Conservation (phyloP, 2,797 vertebrate genomes). For the Epinephelus coioides region DNA sequence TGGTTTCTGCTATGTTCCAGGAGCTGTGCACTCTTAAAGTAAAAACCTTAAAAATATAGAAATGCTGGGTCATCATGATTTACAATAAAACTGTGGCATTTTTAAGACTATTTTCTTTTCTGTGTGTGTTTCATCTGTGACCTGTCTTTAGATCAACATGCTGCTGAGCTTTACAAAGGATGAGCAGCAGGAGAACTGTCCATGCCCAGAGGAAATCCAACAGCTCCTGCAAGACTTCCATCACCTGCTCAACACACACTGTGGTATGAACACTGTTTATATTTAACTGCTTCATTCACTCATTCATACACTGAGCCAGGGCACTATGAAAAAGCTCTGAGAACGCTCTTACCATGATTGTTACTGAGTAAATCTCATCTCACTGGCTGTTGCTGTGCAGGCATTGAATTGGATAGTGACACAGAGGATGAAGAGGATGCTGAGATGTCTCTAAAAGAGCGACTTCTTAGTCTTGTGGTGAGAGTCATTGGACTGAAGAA, state of each 20-base stretch:
- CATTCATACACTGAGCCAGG: slow-evolving; percentile 12
- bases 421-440: slow-evolving; percentile 83
- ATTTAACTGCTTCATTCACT: slow-evolving; percentile 31
- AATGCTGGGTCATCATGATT: background rate
- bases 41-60: background rate
- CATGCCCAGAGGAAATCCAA: slow-evolving; percentile 91
- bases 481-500: slow-evolving; percentile 88
- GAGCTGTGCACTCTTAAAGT: background rate
- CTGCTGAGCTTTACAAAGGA: slow-evolving; percentile 93
- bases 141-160: slow-evolving; percentile 91
- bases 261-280: slow-evolving; percentile 83
- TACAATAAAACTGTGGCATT: background rate
- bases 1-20: background rate
- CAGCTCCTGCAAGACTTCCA: slow-evolving; percentile 93
- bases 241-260: slow-evolving; percentile 91
- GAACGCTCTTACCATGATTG: slow-evolving; percentile 16
- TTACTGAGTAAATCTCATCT: background rate
- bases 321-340: slow-evolving; percentile 9
- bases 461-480: slow-evolving; percentile 87
- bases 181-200: slow-evolving; percentile 89
- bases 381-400: slow-evolving; percentile 76
- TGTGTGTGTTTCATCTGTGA: background rate
- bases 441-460: slow-evolving; percentile 88
- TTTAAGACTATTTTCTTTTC: no score
- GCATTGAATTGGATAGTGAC: slow-evolving; percentile 88